Evolutionary conservation across 1,140 invertebrate species (phyloP), one percentile per base, ranked within the genome.

Genomic region (Pemphigus obesinymphae): DNA sequence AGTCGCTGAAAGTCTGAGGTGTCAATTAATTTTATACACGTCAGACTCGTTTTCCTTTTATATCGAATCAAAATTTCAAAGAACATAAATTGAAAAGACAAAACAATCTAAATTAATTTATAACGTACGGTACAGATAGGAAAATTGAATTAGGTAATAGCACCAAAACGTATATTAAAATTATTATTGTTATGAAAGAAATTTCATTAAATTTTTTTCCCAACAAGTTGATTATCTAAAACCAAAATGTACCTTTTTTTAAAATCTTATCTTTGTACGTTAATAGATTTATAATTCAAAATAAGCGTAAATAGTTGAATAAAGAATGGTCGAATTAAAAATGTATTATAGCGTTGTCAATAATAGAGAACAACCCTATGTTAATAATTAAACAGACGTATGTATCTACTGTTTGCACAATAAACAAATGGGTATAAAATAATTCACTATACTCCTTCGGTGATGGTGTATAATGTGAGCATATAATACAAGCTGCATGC

Each of bases 71-170:
- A 29, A 70, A 70, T 70, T 70, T 45, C 5, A 70, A 68, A 37
- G n/a, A 31, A 37, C 3, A 68, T 7, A 31, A 40, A 37, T 40
- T 68, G 6, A n/a, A n/a, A 66, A 15, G 23, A 26, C 63, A 43
- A 43, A 70, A 43, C 23, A 66, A 66, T n/a, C 31, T 34, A 37
- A 66, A 66, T 37, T 66, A 66, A 66, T 66, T 66, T 66, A 66
- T 66, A 37, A 37, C 17, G 37, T 13, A 37, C 17, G 3, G 34
- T 13, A 4, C 34, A 17, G 34, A n/a, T 37, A 68, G n/a, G 17
- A 13, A 68, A 50, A 34, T 68, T n/a, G 20, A 37, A 68, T 34
- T 68, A 29, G 3, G 2, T 15, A 11, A 1, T 1, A 68, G 31
- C 34, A 34, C 37, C 29, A 20, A 1, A 68, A 68, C 31, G 20